phyloP scores from a whole-genome alignment of 1,140 invertebrate species.

The Anastatus disparis region DNA sequence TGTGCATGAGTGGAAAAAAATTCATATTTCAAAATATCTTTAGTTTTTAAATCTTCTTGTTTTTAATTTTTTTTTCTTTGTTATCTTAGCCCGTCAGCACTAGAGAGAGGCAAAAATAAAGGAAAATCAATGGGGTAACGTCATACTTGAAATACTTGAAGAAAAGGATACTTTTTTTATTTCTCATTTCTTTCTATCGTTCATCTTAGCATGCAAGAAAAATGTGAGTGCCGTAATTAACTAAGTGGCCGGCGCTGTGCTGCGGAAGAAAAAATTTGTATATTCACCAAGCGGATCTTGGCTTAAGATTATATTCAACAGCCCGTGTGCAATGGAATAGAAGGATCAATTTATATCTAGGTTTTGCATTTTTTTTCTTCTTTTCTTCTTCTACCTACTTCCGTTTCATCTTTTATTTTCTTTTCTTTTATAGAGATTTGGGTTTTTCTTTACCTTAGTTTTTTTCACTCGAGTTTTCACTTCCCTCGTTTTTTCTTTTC shows the following conservation, averaged over 20 bases:
- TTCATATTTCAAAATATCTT: constrained; percentile 9
- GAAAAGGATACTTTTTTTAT: no score
- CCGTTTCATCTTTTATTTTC: background rate
- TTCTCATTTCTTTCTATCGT: background rate
- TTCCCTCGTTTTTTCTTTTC: background rate
- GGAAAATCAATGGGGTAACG: background rate
- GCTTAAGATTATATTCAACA: background rate
- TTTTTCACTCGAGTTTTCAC: background rate
- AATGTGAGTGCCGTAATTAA: background rate
- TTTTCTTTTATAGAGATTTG: background rate
- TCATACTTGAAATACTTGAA: background rate
- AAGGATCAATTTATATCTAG: constrained; percentile 14
- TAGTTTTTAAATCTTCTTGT: background rate
- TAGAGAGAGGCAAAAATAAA: background rate
- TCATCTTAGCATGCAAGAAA: constrained; percentile 7
- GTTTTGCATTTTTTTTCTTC: background rate
- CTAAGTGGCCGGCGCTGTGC: background rate
- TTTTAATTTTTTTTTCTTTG: background rate
- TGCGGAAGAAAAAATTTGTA: background rate
- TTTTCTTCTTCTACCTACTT: background rate
- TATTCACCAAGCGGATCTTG: background rate
- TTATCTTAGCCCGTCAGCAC: background rate
- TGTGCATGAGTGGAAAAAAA: no score
- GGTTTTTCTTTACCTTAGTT: background rate
- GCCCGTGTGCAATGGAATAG: background rate